Evolutionary conservation across 2,113 vertebrate genomes (phyloP).

Genomic region (Leiothrix lutea): DNA sequence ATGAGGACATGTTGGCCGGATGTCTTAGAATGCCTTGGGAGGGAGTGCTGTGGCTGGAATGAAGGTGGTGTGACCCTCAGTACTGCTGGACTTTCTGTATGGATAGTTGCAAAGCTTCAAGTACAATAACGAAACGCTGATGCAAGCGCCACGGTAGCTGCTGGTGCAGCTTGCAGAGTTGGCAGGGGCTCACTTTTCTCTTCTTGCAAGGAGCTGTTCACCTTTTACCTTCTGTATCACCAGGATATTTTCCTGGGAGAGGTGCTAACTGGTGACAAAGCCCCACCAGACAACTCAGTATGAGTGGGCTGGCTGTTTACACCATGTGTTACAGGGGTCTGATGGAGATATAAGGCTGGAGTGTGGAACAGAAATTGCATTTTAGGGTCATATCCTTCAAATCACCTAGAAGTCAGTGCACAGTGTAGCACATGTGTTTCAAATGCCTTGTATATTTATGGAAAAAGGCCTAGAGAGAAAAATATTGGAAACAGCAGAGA

Average conservation of each 20-base stretch:
- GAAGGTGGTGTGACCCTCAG: not conserved
- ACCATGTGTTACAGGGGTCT: fast-evolving
- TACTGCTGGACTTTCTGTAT: not conserved
- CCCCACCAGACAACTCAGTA: fast-evolving
- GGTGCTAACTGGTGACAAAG: not conserved
- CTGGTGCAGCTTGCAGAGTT: not conserved
- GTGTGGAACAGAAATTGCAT: not conserved
- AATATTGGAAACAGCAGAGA: not conserved
- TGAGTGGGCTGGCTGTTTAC: not conserved
- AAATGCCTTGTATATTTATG: not conserved
- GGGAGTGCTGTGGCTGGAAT: not conserved
- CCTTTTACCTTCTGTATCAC: not conserved
- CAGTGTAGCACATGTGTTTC: not conserved
- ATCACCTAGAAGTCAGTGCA: not conserved
- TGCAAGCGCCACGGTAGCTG: not conserved
- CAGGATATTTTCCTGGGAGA: not conserved
- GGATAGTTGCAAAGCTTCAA: not conserved
- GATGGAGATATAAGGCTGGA: not conserved
- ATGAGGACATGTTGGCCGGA: not conserved
- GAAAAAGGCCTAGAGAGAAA: not conserved
- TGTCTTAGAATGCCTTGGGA: not conserved
- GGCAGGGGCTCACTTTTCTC: not conserved
- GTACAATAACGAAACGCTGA: not conserved
- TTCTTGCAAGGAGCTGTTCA: not conserved
- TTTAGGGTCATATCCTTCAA: not conserved